Evolutionary conservation across 2,888 invertebrate species (phyloP), one percentile per base, ranked within the genome.

Genomic region (Cheilosia vulpina): DNA sequence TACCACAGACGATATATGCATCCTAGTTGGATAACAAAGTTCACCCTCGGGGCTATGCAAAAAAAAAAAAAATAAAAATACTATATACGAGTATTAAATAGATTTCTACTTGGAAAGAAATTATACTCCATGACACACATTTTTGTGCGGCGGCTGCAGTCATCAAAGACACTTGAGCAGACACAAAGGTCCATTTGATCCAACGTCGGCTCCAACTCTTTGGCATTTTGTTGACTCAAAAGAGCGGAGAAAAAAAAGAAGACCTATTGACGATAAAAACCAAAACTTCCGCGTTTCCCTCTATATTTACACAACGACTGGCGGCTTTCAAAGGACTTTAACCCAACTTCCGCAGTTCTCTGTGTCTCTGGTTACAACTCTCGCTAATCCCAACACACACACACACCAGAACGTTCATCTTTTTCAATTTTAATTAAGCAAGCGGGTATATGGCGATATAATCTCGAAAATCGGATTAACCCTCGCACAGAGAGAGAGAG

Each of bases 371-470:
- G 60, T 62, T 62, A 65, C 45, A 75, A 57, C 47, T 41, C 19
- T 21, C 45, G 45, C 47, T 65, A 45, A 73, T 45, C 34, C 72
- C n/a, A 11, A 13, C 24, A 7, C 45, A 47, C 50, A 55, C 34
- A 63, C 55, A 53, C 31, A 31, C 31, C 13, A 55, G 24, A 38
- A 24, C 27, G 63, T 34, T 55, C 66, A 58, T 66, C 58, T 60
- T 66, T 68, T 79, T 75, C 58, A 69, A 63, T 80, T 75, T 71
- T 84, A 84, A 84, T 84, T 84, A 80, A 80, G 69, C 75, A 65
- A 55, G 41, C 58, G 45, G 27, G 53, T 27, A 45, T 43, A 24
- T 57, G 17, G 43, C 63, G 69, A 71, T 69, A 75, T 66, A 72
- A 75, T 84, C 75, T 69, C 63, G 45, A 55, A 83, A 80, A 79